Conservation (phyloP, 2,888 invertebrate species). For the Drosophila rubida region DNA sequence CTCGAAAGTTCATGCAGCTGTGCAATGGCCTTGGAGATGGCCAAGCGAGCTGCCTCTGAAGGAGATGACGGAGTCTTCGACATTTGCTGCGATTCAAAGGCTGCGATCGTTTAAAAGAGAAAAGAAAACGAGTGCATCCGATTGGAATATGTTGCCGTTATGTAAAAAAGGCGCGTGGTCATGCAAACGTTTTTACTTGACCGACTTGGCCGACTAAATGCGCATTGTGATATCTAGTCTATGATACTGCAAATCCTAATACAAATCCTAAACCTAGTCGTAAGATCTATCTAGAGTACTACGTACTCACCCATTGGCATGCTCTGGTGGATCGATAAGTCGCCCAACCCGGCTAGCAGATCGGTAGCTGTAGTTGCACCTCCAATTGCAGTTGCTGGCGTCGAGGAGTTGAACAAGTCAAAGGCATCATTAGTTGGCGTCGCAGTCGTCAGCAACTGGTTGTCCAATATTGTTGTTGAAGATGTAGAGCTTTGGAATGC, state of each 20-base stretch:
- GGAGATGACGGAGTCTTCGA: conserved; percentile 33
- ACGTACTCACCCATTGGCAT: conserved; percentile 84
- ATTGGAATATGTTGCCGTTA: conserved; percentile 83
- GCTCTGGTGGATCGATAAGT: conserved; percentile 83
- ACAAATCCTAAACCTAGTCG: conserved; percentile 20
- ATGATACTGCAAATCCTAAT: conserved; percentile 32
- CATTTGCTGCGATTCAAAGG: conserved; percentile 51
- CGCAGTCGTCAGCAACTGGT: conserved; percentile 66
- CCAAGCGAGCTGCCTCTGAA: conserved; percentile 48
- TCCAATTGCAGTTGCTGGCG: conserved; percentile 41
- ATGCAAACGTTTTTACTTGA: conserved; percentile 52
- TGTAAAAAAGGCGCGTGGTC: conserved; percentile 49
- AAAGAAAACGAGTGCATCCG: conserved; percentile 84
- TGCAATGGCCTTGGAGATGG: conserved; percentile 63
- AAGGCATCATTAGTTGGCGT: conserved; percentile 79
- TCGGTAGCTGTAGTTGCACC: conserved; percentile 81
- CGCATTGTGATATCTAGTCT: conserved; percentile 23
- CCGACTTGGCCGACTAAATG: conserved; percentile 27
- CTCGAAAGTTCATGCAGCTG: conserved; percentile 69
- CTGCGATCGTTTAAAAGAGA: conserved; percentile 51
- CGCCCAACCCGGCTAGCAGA: conserved; percentile 86
- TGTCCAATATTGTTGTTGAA: conserved; percentile 54
- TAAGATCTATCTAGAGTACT: neutral
- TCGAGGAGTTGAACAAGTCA: conserved; percentile 75
- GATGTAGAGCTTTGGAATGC: conserved; percentile 86